Percentiles rank a stretch among this genome's conserved stretches.
These are phyloP conservation scores for Conus canariensis DNA, from an alignment of 2,888 invertebrate species.

Conservation along the genomic window DNA sequence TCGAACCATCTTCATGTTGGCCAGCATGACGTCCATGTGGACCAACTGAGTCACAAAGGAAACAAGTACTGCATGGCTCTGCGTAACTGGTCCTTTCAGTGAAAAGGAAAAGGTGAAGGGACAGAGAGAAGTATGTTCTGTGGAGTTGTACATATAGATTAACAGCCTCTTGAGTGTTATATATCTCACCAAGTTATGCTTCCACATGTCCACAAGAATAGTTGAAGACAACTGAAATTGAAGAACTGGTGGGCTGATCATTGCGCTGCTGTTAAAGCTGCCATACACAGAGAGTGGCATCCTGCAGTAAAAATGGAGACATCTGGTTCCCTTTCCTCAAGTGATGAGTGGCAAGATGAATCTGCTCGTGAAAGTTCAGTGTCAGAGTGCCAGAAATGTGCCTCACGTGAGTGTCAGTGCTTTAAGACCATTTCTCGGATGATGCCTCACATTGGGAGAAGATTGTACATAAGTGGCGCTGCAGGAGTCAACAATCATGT, in stretches of 20 bases:
- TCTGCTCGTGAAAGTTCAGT: too few relatives aligned
- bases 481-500: conserved; percentile 55
- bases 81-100: background rate
- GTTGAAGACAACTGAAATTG: background rate
- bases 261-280: background rate
- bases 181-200: too few relatives aligned
- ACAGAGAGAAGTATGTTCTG: background rate
- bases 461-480: conserved; percentile 61
- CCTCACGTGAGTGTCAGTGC: background rate
- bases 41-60: background rate
- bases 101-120: background rate
- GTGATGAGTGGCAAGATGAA: too few relatives aligned
- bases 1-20: background rate
- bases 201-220: too few relatives aligned
- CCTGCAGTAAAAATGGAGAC: too few relatives aligned
- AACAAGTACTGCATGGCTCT: background rate
- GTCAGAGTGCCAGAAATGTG: background rate
- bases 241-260: background rate
- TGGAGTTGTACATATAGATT: too few relatives aligned
- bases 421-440: background rate
- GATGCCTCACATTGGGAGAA: conserved; percentile 56
- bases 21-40: background rate
- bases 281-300: background rate
- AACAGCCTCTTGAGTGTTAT: too few relatives aligned
- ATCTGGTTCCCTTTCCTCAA: too few relatives aligned